phyloP scores from a whole-genome alignment of 2,888 invertebrate genomes.

The Amphiduros pacificus region DNA sequence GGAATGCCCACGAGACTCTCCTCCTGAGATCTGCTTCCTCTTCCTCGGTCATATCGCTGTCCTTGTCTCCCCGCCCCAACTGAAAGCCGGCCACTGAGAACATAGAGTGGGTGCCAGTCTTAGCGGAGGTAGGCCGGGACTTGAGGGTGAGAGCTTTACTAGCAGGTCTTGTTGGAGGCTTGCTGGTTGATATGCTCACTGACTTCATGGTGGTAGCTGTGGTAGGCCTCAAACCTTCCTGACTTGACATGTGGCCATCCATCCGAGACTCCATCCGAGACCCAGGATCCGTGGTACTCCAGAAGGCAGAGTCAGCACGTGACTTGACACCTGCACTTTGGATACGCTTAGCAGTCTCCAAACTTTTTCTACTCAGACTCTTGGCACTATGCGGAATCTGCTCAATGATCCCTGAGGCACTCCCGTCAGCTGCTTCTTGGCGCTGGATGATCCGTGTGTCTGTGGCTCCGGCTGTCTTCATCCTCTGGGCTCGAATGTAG shows the following conservation, averaged over 20 bases:
- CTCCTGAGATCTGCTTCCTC: constrained; percentile 31
- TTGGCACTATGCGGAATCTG: constrained; percentile 54
- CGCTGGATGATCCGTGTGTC: constrained; percentile 47
- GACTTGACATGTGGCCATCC: not conserved
- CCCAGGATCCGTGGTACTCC: too few species aligned
- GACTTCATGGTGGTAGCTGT: constrained; percentile 11
- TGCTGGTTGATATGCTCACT: not conserved
- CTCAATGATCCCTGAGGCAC: constrained; percentile 21
- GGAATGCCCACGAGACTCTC: constrained; percentile 57
- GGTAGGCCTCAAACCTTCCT: not conserved
- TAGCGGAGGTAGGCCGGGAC: constrained; percentile 10
- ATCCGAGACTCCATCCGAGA: not conserved
- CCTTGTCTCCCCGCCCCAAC: constrained; percentile 2
- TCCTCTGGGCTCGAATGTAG: constrained; percentile 55
- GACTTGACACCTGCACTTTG: constrained; percentile 32
- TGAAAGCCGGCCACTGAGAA: constrained; percentile 14
- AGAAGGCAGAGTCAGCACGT: not conserved
- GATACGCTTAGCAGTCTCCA: constrained; percentile 42
- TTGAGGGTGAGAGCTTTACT: constrained; percentile 22
- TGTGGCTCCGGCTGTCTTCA: constrained; percentile 51
- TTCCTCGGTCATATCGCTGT: constrained; percentile 10
- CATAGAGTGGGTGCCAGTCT: constrained; percentile 3
- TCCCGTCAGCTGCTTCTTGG: constrained; percentile 5
- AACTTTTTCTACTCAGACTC: constrained; percentile 41
- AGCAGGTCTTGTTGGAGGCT: constrained; percentile 20